Base-by-base conservation (phyloP, 2,797 vertebrate species). In the Catamblyrhynchus diadema region DNA sequence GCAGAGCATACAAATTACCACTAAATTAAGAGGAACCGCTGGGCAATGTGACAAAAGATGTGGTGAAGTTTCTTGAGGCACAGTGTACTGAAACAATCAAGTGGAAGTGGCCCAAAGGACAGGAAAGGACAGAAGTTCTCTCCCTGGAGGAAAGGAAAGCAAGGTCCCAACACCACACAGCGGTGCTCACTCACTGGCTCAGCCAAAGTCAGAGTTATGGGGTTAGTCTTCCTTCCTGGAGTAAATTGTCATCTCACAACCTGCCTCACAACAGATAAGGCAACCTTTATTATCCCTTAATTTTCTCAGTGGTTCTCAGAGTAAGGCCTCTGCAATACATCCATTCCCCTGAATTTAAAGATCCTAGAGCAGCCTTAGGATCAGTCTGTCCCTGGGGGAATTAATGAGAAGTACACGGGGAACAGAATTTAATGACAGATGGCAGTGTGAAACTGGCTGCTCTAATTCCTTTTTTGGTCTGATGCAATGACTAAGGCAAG, bases 1-100 rank as follows among this genome's bases (percentile, higher is more conserved):
- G 73, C 73, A 73, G 66, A 86, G 88, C 90, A 81, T 73, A 62
- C 81, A 73, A 73, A 95, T 84, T 30, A 70, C 51, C 66, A 14
- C 6, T 66, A 56, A 91, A 75, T 54, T 17, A 70, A 44, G 50
- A 51, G 62, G 35, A 93, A 27, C 39, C 75, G 41, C 69, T 60
- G 51, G 3, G 9, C 22, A 54, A 53, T 47, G 37, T 0, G 2
- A 28, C 35, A 50, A n/a, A 54, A 69, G 24, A 67, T 2, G 1
- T 4, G 8, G 32, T n/a, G 67, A 10, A 28, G 70, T 57, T 91
- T 69, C 37, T 86, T 35, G 28, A 35, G 50, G 44, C 59, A 35
- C 27, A 44, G 25, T 5, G 11, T 12, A 16, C 44, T 50, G 59
- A 42, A 91, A 51, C 1, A 44, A 12, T 5, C 59, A 14, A 42